Percentiles rank a stretch among this genome's conserved stretches.
phyloP scores from a whole-genome alignment of 1,140 invertebrate species.

The Diorhabda sublineata region DNA sequence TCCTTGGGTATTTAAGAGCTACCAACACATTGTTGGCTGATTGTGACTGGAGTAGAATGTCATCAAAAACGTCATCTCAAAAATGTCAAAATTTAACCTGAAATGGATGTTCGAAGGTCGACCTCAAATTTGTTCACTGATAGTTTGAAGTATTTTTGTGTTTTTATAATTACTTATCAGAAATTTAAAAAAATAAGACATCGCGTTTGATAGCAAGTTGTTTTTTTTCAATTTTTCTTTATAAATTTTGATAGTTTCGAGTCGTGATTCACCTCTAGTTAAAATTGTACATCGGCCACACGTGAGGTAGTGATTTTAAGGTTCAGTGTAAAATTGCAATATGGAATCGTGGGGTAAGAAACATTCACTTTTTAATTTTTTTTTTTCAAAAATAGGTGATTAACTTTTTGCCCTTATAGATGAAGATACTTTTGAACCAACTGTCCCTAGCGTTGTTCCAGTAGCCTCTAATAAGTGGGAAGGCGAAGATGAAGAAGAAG shows the following conservation, averaged over 20 bases:
- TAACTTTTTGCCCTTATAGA: slow-evolving; percentile 32
- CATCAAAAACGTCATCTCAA: no score
- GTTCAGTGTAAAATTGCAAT: slow-evolving; percentile 32
- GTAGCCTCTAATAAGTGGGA: slow-evolving; percentile 71
- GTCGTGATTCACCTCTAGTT: not conserved
- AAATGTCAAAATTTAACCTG: slow-evolving; percentile 23
- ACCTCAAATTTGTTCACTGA: slow-evolving; percentile 24
- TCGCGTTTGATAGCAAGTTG: slow-evolving; percentile 34
- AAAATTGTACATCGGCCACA: slow-evolving; percentile 32
- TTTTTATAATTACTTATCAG: slow-evolving; percentile 31
- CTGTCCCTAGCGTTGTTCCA: slow-evolving; percentile 21
- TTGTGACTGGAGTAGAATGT: no score
- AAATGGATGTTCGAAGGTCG: slow-evolving; percentile 35
- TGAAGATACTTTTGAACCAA: slow-evolving; percentile 44
- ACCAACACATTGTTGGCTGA: no score
- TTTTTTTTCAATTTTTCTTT: not conserved
- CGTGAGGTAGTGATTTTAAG: slow-evolving; percentile 38
- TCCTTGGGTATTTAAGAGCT: no score
- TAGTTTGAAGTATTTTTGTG: slow-evolving; percentile 19
- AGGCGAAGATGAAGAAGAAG: slow-evolving; percentile 82
- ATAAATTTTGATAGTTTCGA: not conserved
- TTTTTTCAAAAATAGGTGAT: not conserved
- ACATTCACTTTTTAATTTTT: slow-evolving; percentile 4
- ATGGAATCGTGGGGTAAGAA: slow-evolving; percentile 46
- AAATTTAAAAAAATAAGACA: slow-evolving; percentile 35